These are phyloP conservation scores for Himalopsyche kuldschensis DNA, from an alignment of 2,888 invertebrate genomes.

Conservation along the genomic window DNA sequence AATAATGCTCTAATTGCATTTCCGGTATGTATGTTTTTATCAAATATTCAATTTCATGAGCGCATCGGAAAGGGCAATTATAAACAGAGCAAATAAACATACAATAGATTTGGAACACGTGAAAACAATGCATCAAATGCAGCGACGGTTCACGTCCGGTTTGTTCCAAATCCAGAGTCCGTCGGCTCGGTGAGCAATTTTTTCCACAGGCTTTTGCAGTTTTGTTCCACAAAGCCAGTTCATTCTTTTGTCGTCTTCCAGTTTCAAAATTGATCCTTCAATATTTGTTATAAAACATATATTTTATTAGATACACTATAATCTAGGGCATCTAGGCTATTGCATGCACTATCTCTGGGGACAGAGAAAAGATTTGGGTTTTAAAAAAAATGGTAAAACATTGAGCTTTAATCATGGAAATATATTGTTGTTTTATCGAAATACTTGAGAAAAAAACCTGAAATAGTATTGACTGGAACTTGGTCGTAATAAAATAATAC, in stretches of 20 bases:
- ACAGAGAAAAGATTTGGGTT: too few relatives aligned
- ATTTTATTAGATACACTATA: too few relatives aligned
- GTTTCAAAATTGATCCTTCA: background rate
- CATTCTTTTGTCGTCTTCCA: background rate
- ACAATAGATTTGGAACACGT: background rate
- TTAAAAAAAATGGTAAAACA: too few relatives aligned
- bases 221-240: background rate
- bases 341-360: too few relatives aligned
- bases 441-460: too few relatives aligned
- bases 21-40: background rate
- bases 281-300: too few relatives aligned
- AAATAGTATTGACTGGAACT: too few relatives aligned
- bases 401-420: too few relatives aligned
- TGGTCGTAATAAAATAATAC: too few relatives aligned
- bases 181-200: slow-evolving; percentile 16
- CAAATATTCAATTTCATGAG: background rate
- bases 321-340: too few relatives aligned
- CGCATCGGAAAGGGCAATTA: background rate
- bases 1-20: background rate
- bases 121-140: slow-evolving; percentile 5
- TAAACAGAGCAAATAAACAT: background rate
- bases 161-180: background rate
- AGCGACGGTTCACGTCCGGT: slow-evolving; percentile 8
- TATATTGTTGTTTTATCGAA: too few relatives aligned
- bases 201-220: slow-evolving; percentile 1